Base-by-base conservation (phyloP, 2,888 invertebrate species). In the Ennomos quercinarius region DNA sequence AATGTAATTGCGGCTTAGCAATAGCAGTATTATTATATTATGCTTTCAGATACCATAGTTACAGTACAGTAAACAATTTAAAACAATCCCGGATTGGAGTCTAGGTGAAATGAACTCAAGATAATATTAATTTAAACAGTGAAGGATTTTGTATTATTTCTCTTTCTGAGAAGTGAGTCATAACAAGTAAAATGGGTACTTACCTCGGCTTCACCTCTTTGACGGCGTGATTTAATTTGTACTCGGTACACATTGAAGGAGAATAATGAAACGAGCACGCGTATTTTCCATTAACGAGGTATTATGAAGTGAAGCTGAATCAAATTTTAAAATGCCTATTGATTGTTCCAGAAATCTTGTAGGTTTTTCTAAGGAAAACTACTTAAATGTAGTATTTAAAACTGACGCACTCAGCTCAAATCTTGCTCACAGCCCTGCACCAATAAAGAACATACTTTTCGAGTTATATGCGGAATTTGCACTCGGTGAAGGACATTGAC, bases 141-240 rank as follows among this genome's bases (percentile, higher is more conserved):
- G 54, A 54, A 66, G 57, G 51, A 66, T 63, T 68, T 66, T 35
- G 46, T 67, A 58, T 69, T 70, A 62, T 67, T 63, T 63, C 57
- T 63, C 61, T 74, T 67, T 70, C 54, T 55, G 48, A 63, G 47
- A 55, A 57, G 47, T 61, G 50, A 58, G 64, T 56, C 59, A 49
- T 61, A 61, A 17, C 10, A 61, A 63, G 64, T 63, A 67, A 68
- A 66, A 57, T 53, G 47, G 46, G 37, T 40, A 45, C 59, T 57
- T 53, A 51, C 44, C 59, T 57, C 45, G 53, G 51, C 44, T 61
- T 61, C 62, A 69, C 66, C 59, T 72, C 68, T 68, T 68, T 62
- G 60, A 60, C 61, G 59, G 59, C 61, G 47, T 65, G 63, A 75
- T 70, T 70, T 66, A 64, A 68, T 72, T 63, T 68, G 55, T 52